phyloP scores from a whole-genome alignment of 1,140 invertebrate species.

The Brachionus plicatilis region DNA sequence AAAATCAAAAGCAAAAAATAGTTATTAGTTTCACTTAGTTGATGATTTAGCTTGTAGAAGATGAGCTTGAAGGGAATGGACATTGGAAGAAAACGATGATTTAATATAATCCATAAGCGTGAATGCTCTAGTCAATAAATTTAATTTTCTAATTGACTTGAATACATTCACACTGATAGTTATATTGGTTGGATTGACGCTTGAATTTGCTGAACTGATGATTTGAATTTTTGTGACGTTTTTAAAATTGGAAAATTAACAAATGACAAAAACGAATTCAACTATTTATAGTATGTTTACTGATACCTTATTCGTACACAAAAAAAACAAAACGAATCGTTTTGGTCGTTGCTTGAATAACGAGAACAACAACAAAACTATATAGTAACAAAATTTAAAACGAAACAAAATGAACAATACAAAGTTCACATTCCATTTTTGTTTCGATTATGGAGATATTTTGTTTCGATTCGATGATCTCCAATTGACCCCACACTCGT shows the following conservation, averaged over 20 bases:
- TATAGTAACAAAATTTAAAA: neutral
- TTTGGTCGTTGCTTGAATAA: neutral
- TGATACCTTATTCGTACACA: neutral
- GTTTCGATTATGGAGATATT: neutral
- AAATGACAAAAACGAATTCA: conserved; percentile 4
- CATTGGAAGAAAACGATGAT: neutral
- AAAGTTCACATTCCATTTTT: conserved; percentile 32
- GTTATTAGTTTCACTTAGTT: too few relatives aligned
- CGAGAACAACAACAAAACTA: neutral
- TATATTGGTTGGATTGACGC: neutral
- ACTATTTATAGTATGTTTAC: neutral
- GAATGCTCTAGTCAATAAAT: conserved; percentile 41
- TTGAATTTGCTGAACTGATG: neutral
- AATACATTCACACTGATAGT: conserved; percentile 39
- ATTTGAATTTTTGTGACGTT: neutral
- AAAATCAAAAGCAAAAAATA: too few relatives aligned
- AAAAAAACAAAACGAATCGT: neutral
- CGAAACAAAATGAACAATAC: neutral
- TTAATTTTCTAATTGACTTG: conserved; percentile 28
- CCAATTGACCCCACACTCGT: neutral
- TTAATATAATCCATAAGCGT: conserved; percentile 35
- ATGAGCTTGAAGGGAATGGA: too few relatives aligned
- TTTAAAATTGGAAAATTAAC: conserved; percentile 3
- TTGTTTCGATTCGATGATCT: neutral
- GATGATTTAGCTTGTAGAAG: too few relatives aligned